phyloP scores from a whole-genome alignment of 2,888 invertebrate species.

The Erebia aethiops region DNA sequence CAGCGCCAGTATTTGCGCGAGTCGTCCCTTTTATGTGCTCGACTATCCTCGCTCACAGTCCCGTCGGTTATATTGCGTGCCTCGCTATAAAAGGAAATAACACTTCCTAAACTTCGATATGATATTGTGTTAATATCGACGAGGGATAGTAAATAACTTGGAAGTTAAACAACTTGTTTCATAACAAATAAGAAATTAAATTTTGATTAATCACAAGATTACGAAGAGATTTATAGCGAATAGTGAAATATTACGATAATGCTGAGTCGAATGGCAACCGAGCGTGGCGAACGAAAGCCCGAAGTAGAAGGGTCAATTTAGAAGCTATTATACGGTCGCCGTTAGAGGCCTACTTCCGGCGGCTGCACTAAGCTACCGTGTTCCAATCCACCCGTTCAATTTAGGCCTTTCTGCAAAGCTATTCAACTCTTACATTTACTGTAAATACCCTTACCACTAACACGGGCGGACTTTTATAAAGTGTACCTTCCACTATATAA shows the following conservation, averaged over 20 bases:
- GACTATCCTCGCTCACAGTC: constrained; percentile 70
- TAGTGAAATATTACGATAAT: constrained; percentile 50
- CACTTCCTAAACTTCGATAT: constrained; percentile 72
- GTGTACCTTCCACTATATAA: constrained; percentile 30
- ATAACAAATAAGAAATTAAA: background rate
- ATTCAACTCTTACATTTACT: constrained; percentile 59
- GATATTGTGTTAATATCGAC: constrained; percentile 60
- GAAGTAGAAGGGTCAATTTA: constrained; percentile 68
- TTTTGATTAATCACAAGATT: constrained; percentile 6
- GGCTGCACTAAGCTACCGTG: constrained; percentile 78
- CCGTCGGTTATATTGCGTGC: constrained; percentile 66
- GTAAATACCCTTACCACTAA: constrained; percentile 55
- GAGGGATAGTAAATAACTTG: constrained; percentile 9
- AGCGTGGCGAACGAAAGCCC: constrained; percentile 54
- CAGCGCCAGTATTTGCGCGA: constrained; percentile 79
- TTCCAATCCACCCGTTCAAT: constrained; percentile 76
- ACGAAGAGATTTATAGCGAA: constrained; percentile 27
- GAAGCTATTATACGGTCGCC: constrained; percentile 79
- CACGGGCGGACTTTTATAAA: constrained; percentile 37
- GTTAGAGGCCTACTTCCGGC: constrained; percentile 81
- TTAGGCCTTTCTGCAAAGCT: constrained; percentile 71
- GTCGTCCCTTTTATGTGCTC: constrained; percentile 81
- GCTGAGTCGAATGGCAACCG: constrained; percentile 51
- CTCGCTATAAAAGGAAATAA: constrained; percentile 75
- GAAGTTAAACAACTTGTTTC: constrained; percentile 1